Evolutionary conservation across 2,888 invertebrate species (phyloP).

Genomic region (Zonitis immaculata): DNA sequence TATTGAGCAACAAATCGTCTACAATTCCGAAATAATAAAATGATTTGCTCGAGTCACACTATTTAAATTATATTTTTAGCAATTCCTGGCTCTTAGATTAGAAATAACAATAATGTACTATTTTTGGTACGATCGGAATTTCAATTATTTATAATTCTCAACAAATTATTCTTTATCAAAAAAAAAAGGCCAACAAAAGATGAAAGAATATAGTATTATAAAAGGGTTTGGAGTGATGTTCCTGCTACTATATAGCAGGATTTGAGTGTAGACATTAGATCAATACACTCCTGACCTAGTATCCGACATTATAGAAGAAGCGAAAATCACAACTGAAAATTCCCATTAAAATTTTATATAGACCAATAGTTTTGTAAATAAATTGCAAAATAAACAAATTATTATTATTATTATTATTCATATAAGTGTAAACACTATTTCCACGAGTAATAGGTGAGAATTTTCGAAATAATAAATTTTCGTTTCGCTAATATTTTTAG

Average conservation of each 20-base stretch:
- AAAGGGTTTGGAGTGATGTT: background rate
- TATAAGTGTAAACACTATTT: too few relatives aligned
- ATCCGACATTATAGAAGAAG: constrained; percentile 16
- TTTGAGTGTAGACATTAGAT: constrained; percentile 30
- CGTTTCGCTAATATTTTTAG: too few relatives aligned
- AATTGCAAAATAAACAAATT: too few relatives aligned
- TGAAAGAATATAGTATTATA: background rate
- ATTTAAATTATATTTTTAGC: background rate
- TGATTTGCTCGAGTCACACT: background rate
- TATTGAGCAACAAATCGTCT: background rate
- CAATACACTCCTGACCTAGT: constrained; percentile 42
- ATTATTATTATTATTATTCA: too few relatives aligned
- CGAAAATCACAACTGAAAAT: background rate
- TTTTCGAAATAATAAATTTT: too few relatives aligned
- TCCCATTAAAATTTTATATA: background rate
- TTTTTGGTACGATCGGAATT: background rate
- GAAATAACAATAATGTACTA: background rate
- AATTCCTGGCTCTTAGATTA: background rate
- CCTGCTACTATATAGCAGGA: constrained; percentile 25
- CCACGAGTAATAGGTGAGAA: too few relatives aligned
- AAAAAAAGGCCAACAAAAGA: too few relatives aligned
- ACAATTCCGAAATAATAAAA: background rate
- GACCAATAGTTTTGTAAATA: too few relatives aligned
- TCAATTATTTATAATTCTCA: too few relatives aligned
- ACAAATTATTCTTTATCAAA: too few relatives aligned